Conservation (phyloP, 2,113 vertebrate species). For the Globicephala melas region DNA sequence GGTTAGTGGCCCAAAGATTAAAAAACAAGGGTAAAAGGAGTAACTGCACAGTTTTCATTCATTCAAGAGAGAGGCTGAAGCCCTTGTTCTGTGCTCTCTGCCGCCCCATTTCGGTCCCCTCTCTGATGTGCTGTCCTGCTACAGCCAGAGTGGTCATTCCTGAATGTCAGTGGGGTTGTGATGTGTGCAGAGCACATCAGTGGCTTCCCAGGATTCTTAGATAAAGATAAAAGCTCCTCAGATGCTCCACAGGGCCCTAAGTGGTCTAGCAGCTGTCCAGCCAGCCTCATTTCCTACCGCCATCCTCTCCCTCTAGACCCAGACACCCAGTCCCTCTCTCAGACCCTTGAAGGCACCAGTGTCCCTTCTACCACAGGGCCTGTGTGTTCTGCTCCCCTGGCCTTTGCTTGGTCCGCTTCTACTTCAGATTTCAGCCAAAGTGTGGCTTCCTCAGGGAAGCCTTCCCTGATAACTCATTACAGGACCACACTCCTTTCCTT, state of each 20-base stretch:
- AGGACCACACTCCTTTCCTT: neutral
- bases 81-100: neutral
- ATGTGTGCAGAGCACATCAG: neutral
- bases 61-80: neutral
- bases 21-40: neutral
- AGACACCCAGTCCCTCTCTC: neutral
- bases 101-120: fast-evolving
- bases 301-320: neutral
- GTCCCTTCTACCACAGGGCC: neutral
- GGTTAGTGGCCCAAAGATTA: neutral
- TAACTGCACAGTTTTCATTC: neutral
- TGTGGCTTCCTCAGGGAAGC: neutral
- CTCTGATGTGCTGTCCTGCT: neutral
- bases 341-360: neutral
- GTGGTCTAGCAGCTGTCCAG: neutral
- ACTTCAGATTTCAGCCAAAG: neutral
- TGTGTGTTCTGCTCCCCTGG: neutral
- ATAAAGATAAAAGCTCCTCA: neutral
- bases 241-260: neutral
- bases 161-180: neutral
- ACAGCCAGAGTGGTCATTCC: neutral
- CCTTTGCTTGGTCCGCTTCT: neutral
- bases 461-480: neutral
- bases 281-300: neutral
- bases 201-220: neutral